phyloP scores from a whole-genome alignment of 2,888 invertebrate genomes.

The Eurytoma adleriae region DNA sequence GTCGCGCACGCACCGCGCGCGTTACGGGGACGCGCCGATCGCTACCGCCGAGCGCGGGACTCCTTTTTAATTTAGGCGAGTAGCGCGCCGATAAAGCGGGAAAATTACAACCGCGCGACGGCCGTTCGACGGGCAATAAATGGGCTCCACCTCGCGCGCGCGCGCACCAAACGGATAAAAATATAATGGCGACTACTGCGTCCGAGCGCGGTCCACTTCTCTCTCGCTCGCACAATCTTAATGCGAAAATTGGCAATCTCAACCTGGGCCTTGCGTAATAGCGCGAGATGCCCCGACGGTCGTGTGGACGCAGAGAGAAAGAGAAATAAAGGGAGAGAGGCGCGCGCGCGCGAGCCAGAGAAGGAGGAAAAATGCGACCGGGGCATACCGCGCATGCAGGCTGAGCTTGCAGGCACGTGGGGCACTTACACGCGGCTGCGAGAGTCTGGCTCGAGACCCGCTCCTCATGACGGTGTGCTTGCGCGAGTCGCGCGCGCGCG shows the following conservation, averaged over 20 bases:
- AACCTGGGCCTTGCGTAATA: slow-evolving; percentile 4
- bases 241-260: not conserved
- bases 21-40: not conserved
- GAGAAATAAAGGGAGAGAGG: not conserved
- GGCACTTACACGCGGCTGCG: not conserved
- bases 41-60: not conserved
- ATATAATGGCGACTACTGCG: not conserved
- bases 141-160: not conserved
- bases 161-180: not conserved
- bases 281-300: not conserved
- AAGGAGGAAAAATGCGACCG: not conserved
- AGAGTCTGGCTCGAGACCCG: not conserved
- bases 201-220: not conserved
- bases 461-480: not conserved
- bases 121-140: not conserved
- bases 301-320: not conserved
- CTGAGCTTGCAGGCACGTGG: not conserved
- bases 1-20: not conserved
- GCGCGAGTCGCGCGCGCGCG: not conserved
- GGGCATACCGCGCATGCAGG: too few relatives aligned
- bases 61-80: not conserved
- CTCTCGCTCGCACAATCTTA: not conserved
- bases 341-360: not conserved
- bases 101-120: too few relatives aligned
- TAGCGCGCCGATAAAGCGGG: not conserved